Evolutionary conservation across 2,888 invertebrate species (phyloP), one percentile per base, ranked within the genome.

Genomic region (Acronicta alni): DNA sequence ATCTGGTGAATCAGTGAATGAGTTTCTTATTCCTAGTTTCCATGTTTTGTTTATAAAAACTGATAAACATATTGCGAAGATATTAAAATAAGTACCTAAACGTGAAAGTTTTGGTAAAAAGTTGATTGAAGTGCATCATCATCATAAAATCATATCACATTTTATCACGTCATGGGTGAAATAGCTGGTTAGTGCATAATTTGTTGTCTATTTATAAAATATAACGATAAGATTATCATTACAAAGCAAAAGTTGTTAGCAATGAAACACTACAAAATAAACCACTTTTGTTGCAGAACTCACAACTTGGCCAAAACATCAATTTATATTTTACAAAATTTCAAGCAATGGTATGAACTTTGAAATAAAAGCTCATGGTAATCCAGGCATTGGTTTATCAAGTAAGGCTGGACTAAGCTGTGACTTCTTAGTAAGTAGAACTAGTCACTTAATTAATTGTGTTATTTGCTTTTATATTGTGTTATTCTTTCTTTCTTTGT

Each of bases 211-310:
- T 26, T 20, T 20, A n/a, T n/a, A n/a, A n/a, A n/a, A n/a, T n/a
- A n/a, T n/a, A n/a, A n/a, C n/a, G n/a, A n/a, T n/a, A n/a, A n/a
- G n/a, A n/a, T n/a, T n/a, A n/a, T n/a, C n/a, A n/a, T n/a, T n/a
- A n/a, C n/a, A n/a, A n/a, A n/a, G n/a, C n/a, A n/a, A n/a, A n/a
- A n/a, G n/a, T n/a, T n/a, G n/a, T n/a, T n/a, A n/a, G n/a, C n/a
- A n/a, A n/a, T n/a, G n/a, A n/a, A n/a, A n/a, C n/a, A n/a, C n/a
- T n/a, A n/a, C n/a, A n/a, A n/a, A n/a, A n/a, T n/a, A n/a, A n/a
- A n/a, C n/a, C n/a, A n/a, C n/a, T 52, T 47, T 32, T 56, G n/a
- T 79, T 85, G 18, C 80, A 91, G 91, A 87, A 75, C 67, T 89
- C 7, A 82, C 80, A 17, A 84, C 87, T 57, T 73, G 75, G 65